phyloP scores from a whole-genome alignment of 2,888 invertebrate genomes.

The Neuroscelio doddi region DNA sequence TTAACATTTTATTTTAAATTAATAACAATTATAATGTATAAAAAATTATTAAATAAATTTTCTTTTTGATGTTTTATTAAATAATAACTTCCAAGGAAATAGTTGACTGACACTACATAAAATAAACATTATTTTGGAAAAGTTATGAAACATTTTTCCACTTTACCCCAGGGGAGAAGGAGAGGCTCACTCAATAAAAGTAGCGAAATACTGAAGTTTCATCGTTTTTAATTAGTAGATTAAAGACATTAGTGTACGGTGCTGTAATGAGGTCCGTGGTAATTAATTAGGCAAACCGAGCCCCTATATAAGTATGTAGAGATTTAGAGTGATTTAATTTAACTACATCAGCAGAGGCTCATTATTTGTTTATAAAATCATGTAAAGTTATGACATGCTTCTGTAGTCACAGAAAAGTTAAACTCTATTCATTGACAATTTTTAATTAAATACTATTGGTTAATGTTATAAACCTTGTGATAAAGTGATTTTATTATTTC shows the following conservation, averaged over 20 bases:
- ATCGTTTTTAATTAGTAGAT: conserved; percentile 48
- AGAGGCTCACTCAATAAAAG: conserved; percentile 27
- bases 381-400: conserved; percentile 14
- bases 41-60: no score
- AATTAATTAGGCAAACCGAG: conserved; percentile 21
- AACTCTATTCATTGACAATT: no score
- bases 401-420: conserved; percentile 17
- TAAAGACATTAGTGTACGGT: conserved; percentile 14
- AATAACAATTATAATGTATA: no score
- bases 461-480: no score
- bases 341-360: conserved; percentile 2
- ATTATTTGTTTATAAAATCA: conserved; percentile 1
- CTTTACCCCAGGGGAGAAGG: not conserved
- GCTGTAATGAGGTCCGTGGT: conserved; percentile 7
- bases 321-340: conserved; percentile 19
- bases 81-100: no score
- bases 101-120: no score
- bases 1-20: no score
- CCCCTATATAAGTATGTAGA: conserved; percentile 14
- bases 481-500: no score
- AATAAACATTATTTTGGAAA: conserved; percentile 21
- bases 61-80: no score
- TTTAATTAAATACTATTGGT: no score
- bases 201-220: conserved; percentile 26
- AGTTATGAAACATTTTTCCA: conserved; percentile 17